Percentiles rank a stretch among this genome's conserved stretches.
These are phyloP conservation scores for Apogon hyalosoma DNA, from an alignment of 2,797 vertebrate species.

Conservation along the genomic window DNA sequence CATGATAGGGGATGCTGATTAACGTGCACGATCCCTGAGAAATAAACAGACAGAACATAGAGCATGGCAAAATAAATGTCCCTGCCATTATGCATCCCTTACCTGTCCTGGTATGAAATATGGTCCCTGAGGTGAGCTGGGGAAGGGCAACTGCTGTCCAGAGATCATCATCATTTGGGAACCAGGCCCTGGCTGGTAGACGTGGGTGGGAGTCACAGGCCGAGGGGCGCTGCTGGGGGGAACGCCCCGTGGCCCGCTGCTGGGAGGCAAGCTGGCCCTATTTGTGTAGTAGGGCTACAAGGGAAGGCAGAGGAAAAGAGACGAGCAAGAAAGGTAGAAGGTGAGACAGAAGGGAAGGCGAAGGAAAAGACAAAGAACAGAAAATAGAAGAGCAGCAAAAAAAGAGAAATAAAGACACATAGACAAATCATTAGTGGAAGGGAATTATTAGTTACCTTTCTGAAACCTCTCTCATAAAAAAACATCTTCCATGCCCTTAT, in stretches of 20 bases:
- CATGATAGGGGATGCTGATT: no score
- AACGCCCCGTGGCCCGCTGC: constrained; percentile 88
- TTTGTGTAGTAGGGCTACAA: constrained; percentile 91
- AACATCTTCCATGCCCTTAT: background rate
- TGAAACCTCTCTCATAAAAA: constrained; percentile 33
- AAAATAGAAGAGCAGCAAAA: background rate
- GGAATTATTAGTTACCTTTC: constrained; percentile 19
- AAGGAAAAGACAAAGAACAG: background rate
- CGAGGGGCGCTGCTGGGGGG: constrained; percentile 89
- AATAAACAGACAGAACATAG: background rate
- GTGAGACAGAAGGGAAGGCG: background rate
- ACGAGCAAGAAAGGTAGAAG: background rate
- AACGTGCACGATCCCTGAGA: no score
- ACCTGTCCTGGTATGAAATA: constrained; percentile 96
- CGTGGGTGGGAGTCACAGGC: constrained; percentile 91
- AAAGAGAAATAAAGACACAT: background rate
- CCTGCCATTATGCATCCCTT: constrained; percentile 17
- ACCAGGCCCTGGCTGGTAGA: constrained; percentile 89
- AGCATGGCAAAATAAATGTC: no score
- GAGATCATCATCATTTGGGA: constrained; percentile 99
- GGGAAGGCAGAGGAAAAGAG: constrained; percentile 43
- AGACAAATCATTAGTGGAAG: constrained; percentile 10
- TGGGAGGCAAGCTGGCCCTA: constrained; percentile 90
- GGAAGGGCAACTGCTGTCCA: constrained; percentile 90
- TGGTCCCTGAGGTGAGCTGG: constrained; percentile 90